Conservation (phyloP, 2,888 invertebrate genomes). For the Drosophila maculinotata region DNA sequence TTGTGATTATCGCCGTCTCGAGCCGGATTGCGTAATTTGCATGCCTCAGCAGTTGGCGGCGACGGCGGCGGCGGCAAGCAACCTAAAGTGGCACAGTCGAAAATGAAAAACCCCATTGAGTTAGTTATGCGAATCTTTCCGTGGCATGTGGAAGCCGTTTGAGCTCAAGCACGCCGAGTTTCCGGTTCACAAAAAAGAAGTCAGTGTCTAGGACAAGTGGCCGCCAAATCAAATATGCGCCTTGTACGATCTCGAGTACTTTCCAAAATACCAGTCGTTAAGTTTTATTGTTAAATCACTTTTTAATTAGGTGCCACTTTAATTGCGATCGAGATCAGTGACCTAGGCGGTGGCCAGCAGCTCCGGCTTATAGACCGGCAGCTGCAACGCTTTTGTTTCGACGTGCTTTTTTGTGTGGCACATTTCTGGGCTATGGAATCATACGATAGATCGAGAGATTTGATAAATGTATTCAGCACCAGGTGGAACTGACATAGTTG, state of each 20-base stretch:
- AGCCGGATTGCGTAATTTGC: conserved; percentile 73
- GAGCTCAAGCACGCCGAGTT: conserved; percentile 50
- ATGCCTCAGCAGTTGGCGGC: conserved; percentile 59
- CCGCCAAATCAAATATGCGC: conserved; percentile 27
- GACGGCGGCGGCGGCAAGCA: conserved; percentile 2
- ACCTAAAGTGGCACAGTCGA: conserved; percentile 45
- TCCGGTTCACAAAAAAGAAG: conserved; percentile 70
- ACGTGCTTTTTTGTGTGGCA: neutral
- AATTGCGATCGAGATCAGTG: conserved; percentile 48
- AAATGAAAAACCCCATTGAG: conserved; percentile 40
- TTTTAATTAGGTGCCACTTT: conserved; percentile 62
- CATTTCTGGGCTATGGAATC: conserved; percentile 6
- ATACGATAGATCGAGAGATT: neutral
- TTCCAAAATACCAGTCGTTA: conserved; percentile 34
- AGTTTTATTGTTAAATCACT: conserved; percentile 12
- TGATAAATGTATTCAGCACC: neutral
- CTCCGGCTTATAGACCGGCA: conserved; percentile 2
- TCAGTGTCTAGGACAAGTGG: conserved; percentile 76
- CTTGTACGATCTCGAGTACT: conserved; percentile 23
- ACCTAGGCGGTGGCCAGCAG: conserved; percentile 15
- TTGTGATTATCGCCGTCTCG: conserved; percentile 42
- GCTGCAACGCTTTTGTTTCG: conserved; percentile 25
- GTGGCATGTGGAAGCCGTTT: conserved; percentile 65
- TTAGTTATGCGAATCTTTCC: conserved; percentile 65
- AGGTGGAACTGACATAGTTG: neutral